Evolutionary conservation across 2,888 invertebrate species (phyloP).

Genomic region (Tetragnatha montana): DNA sequence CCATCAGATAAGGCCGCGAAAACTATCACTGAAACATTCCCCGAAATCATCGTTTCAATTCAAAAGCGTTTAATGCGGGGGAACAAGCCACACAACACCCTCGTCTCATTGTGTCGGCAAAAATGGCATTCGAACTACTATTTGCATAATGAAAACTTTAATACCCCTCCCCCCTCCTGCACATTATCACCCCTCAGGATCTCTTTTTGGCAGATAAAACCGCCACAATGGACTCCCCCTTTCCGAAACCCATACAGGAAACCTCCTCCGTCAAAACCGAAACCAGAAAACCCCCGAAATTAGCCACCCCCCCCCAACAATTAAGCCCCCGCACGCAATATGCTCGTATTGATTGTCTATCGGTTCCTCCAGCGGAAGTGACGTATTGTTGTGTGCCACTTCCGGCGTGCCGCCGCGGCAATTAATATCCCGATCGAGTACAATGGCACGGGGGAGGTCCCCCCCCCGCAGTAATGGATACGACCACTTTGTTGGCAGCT

Average conservation of each 20-base stretch:
- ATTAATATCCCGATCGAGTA: slow-evolving; percentile 68
- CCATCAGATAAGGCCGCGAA: too few relatives aligned
- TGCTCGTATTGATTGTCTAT: slow-evolving; percentile 66
- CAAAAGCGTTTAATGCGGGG: too few relatives aligned
- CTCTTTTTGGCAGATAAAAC: slow-evolving; percentile 43
- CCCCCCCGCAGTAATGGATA: slow-evolving; percentile 62
- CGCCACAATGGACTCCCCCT: slow-evolving; percentile 40
- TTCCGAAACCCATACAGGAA: slow-evolving; percentile 13
- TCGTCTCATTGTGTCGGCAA: not conserved
- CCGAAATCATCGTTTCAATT: too few relatives aligned
- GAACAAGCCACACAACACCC: too few relatives aligned
- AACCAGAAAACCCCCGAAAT: slow-evolving; percentile 67
- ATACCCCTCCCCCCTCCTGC: slow-evolving; percentile 2
- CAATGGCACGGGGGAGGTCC: slow-evolving; percentile 39
- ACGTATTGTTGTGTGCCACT: slow-evolving; percentile 66
- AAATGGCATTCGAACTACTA: not conserved
- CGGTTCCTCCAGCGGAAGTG: slow-evolving; percentile 60
- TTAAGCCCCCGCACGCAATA: slow-evolving; percentile 64
- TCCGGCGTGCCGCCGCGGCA: slow-evolving; percentile 61
- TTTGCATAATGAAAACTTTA: not conserved
- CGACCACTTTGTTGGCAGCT: slow-evolving; percentile 66
- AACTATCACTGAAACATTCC: too few relatives aligned
- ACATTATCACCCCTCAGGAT: slow-evolving; percentile 38
- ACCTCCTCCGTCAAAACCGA: slow-evolving; percentile 24
- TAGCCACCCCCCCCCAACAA: slow-evolving; percentile 53